These are phyloP conservation scores for Osmerus eperlanus DNA, from an alignment of 2,113 vertebrate genomes.

Conservation along the genomic window DNA sequence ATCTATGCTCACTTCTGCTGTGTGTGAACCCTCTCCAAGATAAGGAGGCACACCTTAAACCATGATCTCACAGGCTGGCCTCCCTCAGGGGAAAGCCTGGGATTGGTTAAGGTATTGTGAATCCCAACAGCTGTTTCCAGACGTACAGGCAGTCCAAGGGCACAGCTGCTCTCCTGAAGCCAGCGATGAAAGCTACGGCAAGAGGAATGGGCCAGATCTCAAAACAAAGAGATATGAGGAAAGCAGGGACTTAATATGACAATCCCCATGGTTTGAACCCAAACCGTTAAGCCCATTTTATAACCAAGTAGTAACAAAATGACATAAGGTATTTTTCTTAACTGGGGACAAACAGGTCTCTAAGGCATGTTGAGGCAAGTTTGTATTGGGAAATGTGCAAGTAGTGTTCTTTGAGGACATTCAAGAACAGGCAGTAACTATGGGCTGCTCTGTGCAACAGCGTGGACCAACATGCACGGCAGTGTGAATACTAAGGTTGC, in stretches of 20 bases:
- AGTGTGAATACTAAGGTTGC: too few species aligned
- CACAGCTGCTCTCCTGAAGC: slow-evolving; percentile 66
- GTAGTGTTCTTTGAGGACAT: too few species aligned
- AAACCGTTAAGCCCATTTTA: too few species aligned
- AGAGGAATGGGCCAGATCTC: slow-evolving; percentile 17
- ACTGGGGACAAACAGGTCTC: too few species aligned
- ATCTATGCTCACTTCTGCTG: neutral
- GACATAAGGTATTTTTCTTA: too few species aligned
- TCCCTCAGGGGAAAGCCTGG: slow-evolving; percentile 60
- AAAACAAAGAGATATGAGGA: slow-evolving; percentile 16
- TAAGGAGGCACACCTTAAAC: slow-evolving; percentile 68
- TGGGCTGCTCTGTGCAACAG: too few species aligned
- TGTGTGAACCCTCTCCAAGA: slow-evolving; percentile 25
- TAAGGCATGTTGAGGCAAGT: too few species aligned
- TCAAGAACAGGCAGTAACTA: too few species aligned
- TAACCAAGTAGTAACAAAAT: too few species aligned
- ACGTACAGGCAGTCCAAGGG: slow-evolving; percentile 54
- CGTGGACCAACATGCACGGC: too few species aligned
- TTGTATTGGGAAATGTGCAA: too few species aligned
- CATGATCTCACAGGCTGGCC: slow-evolving; percentile 63
- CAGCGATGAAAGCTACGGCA: slow-evolving; percentile 44
- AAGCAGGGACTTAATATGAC: neutral
- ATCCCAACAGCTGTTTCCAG: slow-evolving; percentile 68
- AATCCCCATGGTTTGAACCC: too few species aligned
- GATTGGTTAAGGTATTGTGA: slow-evolving; percentile 68